phyloP scores from a whole-genome alignment of 2,113 vertebrate species.

The Bubo bubo region DNA sequence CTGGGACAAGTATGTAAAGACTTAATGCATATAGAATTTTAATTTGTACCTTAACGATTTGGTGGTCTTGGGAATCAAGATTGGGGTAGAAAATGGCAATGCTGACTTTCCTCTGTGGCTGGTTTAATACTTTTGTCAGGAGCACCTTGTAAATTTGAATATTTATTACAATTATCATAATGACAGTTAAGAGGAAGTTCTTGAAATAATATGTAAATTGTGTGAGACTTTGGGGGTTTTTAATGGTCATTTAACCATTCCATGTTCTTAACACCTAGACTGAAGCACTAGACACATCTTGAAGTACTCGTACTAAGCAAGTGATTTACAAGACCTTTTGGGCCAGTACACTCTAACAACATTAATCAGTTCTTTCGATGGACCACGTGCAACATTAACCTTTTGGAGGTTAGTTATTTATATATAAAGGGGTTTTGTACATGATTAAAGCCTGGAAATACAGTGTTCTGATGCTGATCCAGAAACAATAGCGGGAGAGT shows the following conservation, averaged over 20 bases:
- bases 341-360: not conserved
- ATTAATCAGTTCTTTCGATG: not conserved
- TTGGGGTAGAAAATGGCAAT: not conserved
- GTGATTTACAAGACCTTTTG: not conserved
- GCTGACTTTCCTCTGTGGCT: not conserved
- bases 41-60: not conserved
- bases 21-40: not conserved
- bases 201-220: not conserved
- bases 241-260: not conserved
- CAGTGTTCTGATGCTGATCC: not conserved
- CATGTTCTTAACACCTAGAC: not conserved
- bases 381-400: not conserved
- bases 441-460: not conserved
- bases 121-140: not conserved
- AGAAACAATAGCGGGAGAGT: not conserved
- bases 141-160: not conserved
- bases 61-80: not conserved
- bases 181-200: not conserved
- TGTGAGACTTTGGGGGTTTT: not conserved
- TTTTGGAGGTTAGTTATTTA: conserved; percentile 18
- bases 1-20: not conserved
- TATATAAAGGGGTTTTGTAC: not conserved
- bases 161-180: not conserved
- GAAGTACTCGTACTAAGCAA: not conserved
- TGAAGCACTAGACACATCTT: not conserved